A percentile compares a stretch with the other conserved stretches of the same genome.
phyloP scores from a whole-genome alignment of 2,113 vertebrate genomes.

The Ameiurus melas region DNA sequence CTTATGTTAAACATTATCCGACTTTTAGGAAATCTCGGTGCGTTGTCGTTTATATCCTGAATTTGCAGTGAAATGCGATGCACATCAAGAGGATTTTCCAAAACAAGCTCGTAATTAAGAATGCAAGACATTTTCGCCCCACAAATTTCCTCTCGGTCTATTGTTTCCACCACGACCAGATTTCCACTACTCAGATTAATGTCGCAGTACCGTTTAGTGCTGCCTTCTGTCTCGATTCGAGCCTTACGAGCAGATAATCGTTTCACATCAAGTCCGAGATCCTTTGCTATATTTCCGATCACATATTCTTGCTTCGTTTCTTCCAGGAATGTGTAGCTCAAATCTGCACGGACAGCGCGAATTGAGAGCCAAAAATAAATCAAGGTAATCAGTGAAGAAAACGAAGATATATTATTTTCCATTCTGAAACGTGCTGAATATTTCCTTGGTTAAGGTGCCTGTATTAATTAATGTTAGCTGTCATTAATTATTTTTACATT shows the following conservation, averaged over 20 bases:
- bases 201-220: conserved; percentile 41
- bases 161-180: conserved; percentile 46
- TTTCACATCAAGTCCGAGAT: conserved; percentile 46
- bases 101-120: conserved; percentile 49
- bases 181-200: conserved; percentile 49
- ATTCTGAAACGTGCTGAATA: background rate
- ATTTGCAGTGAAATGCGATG: conserved; percentile 55
- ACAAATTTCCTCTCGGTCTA: conserved; percentile 53
- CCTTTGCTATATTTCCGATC: conserved; percentile 49
- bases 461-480: no score
- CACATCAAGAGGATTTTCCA: conserved; percentile 64
- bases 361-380: background rate
- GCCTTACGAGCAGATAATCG: conserved; percentile 42
- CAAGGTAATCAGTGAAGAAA: background rate
- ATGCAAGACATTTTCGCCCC: conserved; percentile 20
- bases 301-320: conserved; percentile 45
- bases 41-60: conserved; percentile 73
- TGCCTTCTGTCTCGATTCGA: conserved; percentile 44
- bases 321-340: conserved; percentile 49
- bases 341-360: conserved; percentile 28
- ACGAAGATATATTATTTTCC: background rate
- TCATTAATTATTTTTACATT: background rate
- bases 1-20: conserved; percentile 58
- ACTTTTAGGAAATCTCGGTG: conserved; percentile 45
- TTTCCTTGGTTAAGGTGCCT: accelerated